These are phyloP conservation scores for Clytia hemisphaerica DNA, from an alignment of 30 jellyfish, hydroid and myxozoan species.

Conservation along the genomic window DNA sequence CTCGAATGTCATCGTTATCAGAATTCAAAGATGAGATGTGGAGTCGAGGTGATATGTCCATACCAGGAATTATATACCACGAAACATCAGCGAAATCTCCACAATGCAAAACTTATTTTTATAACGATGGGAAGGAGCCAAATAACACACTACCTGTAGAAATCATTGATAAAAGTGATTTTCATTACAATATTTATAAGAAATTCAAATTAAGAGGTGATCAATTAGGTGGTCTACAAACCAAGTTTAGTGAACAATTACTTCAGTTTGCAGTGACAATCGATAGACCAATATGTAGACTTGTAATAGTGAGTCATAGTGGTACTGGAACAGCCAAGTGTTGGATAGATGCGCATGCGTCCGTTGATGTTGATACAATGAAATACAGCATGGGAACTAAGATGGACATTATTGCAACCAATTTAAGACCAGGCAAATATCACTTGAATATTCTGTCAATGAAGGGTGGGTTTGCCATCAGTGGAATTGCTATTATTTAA, in stretches of 20 bases:
- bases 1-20: slow-evolving; percentile 43
- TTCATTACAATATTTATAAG: slow-evolving; percentile 58
- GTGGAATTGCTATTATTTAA: slow-evolving; percentile 80
- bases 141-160: slow-evolving; percentile 66
- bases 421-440: slow-evolving; percentile 76
- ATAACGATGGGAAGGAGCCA: slow-evolving; percentile 62
- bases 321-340: slow-evolving; percentile 77
- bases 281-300: slow-evolving; percentile 69
- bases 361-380: slow-evolving; percentile 65
- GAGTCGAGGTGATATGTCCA: slow-evolving; percentile 26
- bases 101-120: slow-evolving; percentile 70
- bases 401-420: slow-evolving; percentile 68
- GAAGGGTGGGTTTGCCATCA: slow-evolving; percentile 77
- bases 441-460: slow-evolving; percentile 56
- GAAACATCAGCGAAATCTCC: slow-evolving; percentile 70
- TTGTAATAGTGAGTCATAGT: slow-evolving; percentile 76
- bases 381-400: slow-evolving; percentile 95
- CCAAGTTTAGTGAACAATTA: slow-evolving; percentile 78
- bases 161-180: slow-evolving; percentile 74
- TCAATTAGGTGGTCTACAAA: slow-evolving; percentile 90
- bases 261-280: slow-evolving; percentile 52
- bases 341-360: slow-evolving; percentile 88
- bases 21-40: slow-evolving; percentile 34
- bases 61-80: slow-evolving; percentile 55
- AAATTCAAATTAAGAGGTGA: slow-evolving; percentile 77